Evolutionary conservation across 2,888 invertebrate species (phyloP).

Genomic region (Acrobasis repandana): DNA sequence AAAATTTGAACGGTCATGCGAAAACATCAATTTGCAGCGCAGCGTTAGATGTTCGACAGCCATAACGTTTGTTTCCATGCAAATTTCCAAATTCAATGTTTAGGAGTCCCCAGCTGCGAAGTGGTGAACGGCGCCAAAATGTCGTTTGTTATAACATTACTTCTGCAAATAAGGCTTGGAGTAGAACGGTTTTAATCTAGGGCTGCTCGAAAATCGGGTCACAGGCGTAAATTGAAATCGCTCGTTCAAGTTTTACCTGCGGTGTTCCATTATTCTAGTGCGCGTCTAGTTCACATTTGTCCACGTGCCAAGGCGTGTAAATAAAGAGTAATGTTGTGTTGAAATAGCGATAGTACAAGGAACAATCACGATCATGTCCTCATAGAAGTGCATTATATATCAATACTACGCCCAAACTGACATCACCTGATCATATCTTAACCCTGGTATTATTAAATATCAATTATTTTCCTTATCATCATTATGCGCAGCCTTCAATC

Average conservation of each 20-base stretch:
- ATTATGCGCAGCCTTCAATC: too few relatives aligned
- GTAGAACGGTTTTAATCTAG: slow-evolving; percentile 16
- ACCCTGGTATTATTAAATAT: too few relatives aligned
- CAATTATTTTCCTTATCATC: too few relatives aligned
- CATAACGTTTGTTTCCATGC: neutral
- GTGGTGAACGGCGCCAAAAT: slow-evolving; percentile 10
- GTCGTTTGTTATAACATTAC: slow-evolving; percentile 11
- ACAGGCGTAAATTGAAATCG: slow-evolving; percentile 19
- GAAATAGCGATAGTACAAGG: neutral
- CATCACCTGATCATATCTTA: too few relatives aligned
- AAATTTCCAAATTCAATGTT: slow-evolving; percentile 8
- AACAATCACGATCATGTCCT: neutral
- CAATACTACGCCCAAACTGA: too few relatives aligned
- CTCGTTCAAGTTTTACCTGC: slow-evolving; percentile 10
- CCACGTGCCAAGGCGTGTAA: neutral
- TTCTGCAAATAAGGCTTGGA: slow-evolving; percentile 18
- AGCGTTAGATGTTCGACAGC: neutral
- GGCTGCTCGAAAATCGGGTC: slow-evolving; percentile 13
- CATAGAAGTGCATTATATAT: too few relatives aligned
- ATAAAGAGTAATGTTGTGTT: neutral
- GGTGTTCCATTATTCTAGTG: neutral
- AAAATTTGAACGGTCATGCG: neutral
- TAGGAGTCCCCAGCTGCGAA: slow-evolving; percentile 9
- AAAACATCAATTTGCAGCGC: neutral
- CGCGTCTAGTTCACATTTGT: neutral